Evolutionary conservation across 2,888 invertebrate genomes (phyloP), one percentile per base, ranked within the genome.

Genomic region (Parasteatoda lunata): DNA sequence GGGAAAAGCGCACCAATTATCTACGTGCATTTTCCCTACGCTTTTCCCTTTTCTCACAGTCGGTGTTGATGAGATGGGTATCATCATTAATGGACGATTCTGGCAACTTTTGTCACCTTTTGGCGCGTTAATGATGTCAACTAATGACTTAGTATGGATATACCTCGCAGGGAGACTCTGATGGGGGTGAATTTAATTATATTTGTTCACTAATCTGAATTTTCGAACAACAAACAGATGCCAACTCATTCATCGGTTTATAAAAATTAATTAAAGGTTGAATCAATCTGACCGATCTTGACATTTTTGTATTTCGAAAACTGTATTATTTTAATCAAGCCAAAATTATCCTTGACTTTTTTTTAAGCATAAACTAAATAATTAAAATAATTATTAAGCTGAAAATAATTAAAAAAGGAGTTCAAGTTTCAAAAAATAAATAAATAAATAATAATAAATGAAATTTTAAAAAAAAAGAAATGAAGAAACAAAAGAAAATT

Each of bases 81-180:
- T 49, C 72, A 13, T 59, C 70, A 72, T 72, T 72, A 72, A 52
- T 30, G 52, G 59, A 59, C 59, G 54, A 52, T 51, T 73, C 65
- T 30, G 30, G 75, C 68, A 77, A 84, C 78, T 84, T 84, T 84
- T 84, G 78, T 54, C 77, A 78, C 77, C 73, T 65, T 68, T 47
- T 54, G 13, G 51, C 80, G 13, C 7, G 69, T 81, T 59, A 81
- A 81, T 75, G 81, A 81, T 75, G 75, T 73, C 59, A 75, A 75
- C 68, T 81, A 81, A 68, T 52, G 81, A 81, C 69, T 72, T 65
- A 65, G 59, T 59, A n/a, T 30, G 30, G 30, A 30, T 30, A 30
- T 30, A 30, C 30, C 30, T 30, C 30, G 30, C 30, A 30, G 30
- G 30, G 30, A 0, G 30, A 70, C 45, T 79, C 15, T 8, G 75